A percentile compares a stretch with the other conserved stretches of the same genome.
Conservation (phyloP, 2,888 invertebrate species). For the Cybosia mesomella region DNA sequence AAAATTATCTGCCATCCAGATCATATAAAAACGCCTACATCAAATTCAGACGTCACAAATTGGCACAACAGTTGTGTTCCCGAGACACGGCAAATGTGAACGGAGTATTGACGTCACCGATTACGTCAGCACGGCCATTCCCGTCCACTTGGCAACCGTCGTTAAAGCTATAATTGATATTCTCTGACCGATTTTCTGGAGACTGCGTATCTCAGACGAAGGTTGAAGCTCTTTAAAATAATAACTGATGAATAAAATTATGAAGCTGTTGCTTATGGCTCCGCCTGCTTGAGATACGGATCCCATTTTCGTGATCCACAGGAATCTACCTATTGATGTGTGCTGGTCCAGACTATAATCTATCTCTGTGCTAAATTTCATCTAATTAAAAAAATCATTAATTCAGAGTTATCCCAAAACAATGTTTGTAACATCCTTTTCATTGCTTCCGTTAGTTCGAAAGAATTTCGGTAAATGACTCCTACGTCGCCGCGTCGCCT, state of each 20-base stretch:
- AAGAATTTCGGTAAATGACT: background rate
- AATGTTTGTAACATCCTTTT: background rate
- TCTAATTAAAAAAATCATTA: too few relatives aligned
- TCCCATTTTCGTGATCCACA: background rate
- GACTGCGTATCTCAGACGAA: conserved; percentile 12
- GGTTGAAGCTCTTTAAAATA: background rate
- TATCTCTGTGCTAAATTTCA: too few relatives aligned
- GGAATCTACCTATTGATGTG: too few relatives aligned
- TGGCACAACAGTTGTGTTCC: conserved; percentile 6
- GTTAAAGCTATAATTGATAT: conserved; percentile 32
- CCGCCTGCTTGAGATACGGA: background rate
- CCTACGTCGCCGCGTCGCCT: background rate
- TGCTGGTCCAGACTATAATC: too few relatives aligned
- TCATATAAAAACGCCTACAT: background rate
- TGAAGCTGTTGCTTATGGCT: background rate
- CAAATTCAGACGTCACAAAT: conserved; percentile 5
- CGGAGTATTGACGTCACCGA: conserved; percentile 28
- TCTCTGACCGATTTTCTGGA: conserved; percentile 34
- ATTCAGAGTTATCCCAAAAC: too few relatives aligned
- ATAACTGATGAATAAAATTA: background rate
- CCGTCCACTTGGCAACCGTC: conserved; percentile 34
- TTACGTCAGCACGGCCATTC: conserved; percentile 28
- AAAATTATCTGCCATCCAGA: background rate
- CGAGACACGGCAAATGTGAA: conserved; percentile 7
- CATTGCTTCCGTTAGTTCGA: background rate